Base-by-base conservation (phyloP, 2,797 vertebrate genomes). In the Perodicticus potto region DNA sequence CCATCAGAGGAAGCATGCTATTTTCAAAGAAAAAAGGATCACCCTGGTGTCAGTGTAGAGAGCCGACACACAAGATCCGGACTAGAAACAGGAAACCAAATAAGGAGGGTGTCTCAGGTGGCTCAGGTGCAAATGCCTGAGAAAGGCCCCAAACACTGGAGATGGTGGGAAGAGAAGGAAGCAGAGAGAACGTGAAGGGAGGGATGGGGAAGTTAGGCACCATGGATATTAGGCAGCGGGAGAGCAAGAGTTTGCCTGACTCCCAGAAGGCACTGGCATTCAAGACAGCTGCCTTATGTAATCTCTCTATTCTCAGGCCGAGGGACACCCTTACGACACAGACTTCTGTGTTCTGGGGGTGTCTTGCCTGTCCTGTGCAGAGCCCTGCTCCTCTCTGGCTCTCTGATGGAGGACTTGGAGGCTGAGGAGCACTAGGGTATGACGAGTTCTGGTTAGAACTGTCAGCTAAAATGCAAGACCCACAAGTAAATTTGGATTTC, bases 11-110 rank as follows among this genome's bases (percentile, higher is more conserved):
- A 92, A 73, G 67, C 27, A 20, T 0, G 7, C 43, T 67, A 69
- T 83, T 92, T 83, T 49, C n/a, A 69, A 90, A 93, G 70, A 86
- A 67, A 91, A 29, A n/a, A 72, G 14, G n/a, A 12, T 37, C 76
- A n/a, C 23, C 32, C 57, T 73, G 19, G 19, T 86, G 49, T 85
- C 78, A 8, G 2, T 83, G 17, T 9, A 10, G 84, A 67, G 7
- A 12, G n/a, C 27, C 16, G 20, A 19, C n/a, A 27, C 34, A 65
- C 57, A 69, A 19, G n/a, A 77, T 69, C 55, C 43, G 77, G 76
- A 55, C 40, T 22, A 34, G 70, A 77, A 83, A 55, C 11, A 72
- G 53, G 80, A 67, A 76, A 23, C 22, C 89, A 70, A 37, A 1
- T 37, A 23, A 49, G 55, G 72, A 34, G 23, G 10, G 13, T 19